phyloP scores from a whole-genome alignment of 2,113 vertebrate species.

The Mobula birostris region DNA sequence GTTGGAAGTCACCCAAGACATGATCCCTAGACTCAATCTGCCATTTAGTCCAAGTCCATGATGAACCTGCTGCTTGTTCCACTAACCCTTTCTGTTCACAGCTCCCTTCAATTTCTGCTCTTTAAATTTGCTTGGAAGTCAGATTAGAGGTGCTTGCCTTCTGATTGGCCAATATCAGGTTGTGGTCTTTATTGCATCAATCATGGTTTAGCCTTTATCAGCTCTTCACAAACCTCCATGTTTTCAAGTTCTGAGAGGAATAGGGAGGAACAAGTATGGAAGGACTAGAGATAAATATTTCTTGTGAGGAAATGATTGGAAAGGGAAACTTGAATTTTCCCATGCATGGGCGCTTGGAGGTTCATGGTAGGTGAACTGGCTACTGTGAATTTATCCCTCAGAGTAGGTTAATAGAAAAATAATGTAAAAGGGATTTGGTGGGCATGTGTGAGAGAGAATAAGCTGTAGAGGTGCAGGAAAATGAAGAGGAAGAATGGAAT shows the following conservation, averaged over 20 bases:
- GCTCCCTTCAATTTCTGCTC: not conserved
- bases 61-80: not conserved
- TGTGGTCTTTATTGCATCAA: not conserved
- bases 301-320: not conserved
- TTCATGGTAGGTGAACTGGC: too few relatives aligned
- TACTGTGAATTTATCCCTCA: too few relatives aligned
- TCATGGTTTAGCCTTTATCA: not conserved
- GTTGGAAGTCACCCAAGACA: not conserved
- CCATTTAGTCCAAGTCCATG: not conserved
- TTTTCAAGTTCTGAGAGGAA: not conserved
- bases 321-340: not conserved
- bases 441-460: too few relatives aligned
- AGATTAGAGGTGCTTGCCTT: not conserved
- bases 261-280: not conserved
- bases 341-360: not conserved
- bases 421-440: too few relatives aligned
- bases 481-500: too few relatives aligned
- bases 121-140: not conserved
- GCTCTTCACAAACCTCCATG: not conserved
- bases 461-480: too few relatives aligned
- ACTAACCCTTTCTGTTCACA: not conserved
- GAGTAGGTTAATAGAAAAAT: too few relatives aligned
- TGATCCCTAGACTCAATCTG: not conserved
- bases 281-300: not conserved
- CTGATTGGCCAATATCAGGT: not conserved